A percentile compares a stretch with the other conserved stretches of the same genome.
These are phyloP conservation scores for Ornithoptera priamus DNA, from an alignment of 2,888 invertebrate species.

Conservation along the genomic window DNA sequence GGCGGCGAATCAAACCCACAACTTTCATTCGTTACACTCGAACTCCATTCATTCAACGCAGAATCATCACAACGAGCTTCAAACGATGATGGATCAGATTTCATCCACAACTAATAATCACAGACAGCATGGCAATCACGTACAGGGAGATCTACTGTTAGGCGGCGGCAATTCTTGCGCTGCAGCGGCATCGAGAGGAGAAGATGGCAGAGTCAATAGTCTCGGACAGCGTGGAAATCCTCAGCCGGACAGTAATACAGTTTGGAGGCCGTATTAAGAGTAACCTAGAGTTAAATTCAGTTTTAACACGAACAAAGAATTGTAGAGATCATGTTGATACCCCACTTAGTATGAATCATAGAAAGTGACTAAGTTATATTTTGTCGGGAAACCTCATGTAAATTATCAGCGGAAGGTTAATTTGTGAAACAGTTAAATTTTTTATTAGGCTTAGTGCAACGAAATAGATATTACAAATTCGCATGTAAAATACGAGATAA, in stretches of 20 bases:
- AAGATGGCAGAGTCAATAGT: constrained; percentile 79
- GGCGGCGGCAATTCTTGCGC: constrained; percentile 80
- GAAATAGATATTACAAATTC: constrained; percentile 58
- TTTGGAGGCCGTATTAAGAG: constrained; percentile 87
- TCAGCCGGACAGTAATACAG: constrained; percentile 83
- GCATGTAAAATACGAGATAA: constrained; percentile 38
- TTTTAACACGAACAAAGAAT: constrained; percentile 3
- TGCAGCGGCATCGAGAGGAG: constrained; percentile 78
- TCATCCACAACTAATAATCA: constrained; percentile 82
- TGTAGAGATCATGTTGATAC: constrained; percentile 26
- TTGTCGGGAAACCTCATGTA: constrained; percentile 9
- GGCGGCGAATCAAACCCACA: constrained; percentile 87
- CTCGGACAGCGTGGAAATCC: constrained; percentile 81
- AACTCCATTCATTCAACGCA: constrained; percentile 82
- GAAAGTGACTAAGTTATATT: constrained; percentile 28
- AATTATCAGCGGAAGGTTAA: background rate
- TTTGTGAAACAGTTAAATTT: constrained; percentile 15
- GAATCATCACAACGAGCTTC: constrained; percentile 84
- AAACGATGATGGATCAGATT: constrained; percentile 88
- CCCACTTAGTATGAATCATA: constrained; percentile 11
- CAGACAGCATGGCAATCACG: constrained; percentile 68
- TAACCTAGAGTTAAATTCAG: constrained; percentile 30
- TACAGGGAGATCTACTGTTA: constrained; percentile 70
- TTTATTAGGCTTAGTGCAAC: constrained; percentile 51
- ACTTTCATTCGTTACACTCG: constrained; percentile 85